A percentile compares a stretch with the other conserved stretches of the same genome.
These are phyloP conservation scores for Danaus chrysippus DNA, from an alignment of 2,888 invertebrate species.

Conservation along the genomic window DNA sequence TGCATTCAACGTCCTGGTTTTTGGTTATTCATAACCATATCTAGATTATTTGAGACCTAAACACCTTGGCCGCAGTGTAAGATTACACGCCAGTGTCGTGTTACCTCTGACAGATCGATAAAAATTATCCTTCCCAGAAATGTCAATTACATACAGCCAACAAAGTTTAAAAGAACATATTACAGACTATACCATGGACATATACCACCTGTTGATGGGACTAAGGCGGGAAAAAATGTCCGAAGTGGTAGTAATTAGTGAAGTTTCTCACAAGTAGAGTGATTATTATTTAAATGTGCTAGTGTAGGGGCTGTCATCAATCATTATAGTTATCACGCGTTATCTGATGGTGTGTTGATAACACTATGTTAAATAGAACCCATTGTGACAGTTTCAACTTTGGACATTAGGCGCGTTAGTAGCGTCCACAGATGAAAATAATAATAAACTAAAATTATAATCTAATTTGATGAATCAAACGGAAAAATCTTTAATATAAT, in stretches of 20 bases:
- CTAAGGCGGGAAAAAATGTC: not conserved
- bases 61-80: slow-evolving; percentile 30
- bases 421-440: slow-evolving; percentile 40
- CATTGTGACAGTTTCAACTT: slow-evolving; percentile 70
- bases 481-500: too few species aligned
- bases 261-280: slow-evolving; percentile 11
- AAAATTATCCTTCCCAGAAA: slow-evolving; percentile 5
- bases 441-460: not conserved
- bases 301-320: slow-evolving; percentile 48
- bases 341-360: slow-evolving; percentile 58
- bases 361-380: slow-evolving; percentile 61
- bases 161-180: too few species aligned
- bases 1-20: slow-evolving; percentile 29
- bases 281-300: slow-evolving; percentile 29
- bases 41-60: slow-evolving; percentile 34
- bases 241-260: not conserved
- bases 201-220: too few species aligned
- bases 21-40: slow-evolving; percentile 37
- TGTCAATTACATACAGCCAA: too few species aligned
- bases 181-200: too few species aligned
- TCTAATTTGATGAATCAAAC: not conserved
- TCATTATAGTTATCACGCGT: slow-evolving; percentile 55
- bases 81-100: slow-evolving; percentile 26
- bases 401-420: slow-evolving; percentile 50
- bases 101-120: slow-evolving; percentile 33